phyloP scores from a whole-genome alignment of 1,140 invertebrate genomes.

The Sitodiplosis mosellana region DNA sequence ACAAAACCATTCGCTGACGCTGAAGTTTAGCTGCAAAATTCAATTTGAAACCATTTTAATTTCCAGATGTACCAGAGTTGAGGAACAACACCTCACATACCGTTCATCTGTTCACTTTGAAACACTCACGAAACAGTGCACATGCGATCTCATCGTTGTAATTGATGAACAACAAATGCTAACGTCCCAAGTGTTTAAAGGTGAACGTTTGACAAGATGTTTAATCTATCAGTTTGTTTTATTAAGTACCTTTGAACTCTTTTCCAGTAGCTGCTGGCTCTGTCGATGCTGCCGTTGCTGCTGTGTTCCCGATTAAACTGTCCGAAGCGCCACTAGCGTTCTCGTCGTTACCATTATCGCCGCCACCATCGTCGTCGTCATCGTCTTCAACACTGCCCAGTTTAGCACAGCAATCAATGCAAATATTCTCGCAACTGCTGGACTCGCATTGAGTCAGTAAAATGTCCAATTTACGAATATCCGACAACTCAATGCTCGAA shows the following conservation, averaged over 20 bases:
- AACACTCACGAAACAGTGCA: no score
- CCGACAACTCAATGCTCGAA: conserved; percentile 16
- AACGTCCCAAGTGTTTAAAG: no score
- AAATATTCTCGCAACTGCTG: conserved; percentile 12
- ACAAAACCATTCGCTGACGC: neutral
- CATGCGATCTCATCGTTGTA: no score
- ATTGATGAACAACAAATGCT: no score
- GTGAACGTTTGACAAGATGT: no score
- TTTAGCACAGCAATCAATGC: conserved; percentile 3
- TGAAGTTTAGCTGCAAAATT: neutral
- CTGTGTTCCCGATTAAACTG: neutral
- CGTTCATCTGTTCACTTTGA: no score
- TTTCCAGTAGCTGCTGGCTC: neutral
- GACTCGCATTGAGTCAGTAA: conserved; percentile 17
- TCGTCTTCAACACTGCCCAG: neutral
- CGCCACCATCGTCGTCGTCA: neutral
- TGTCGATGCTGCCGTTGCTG: neutral
- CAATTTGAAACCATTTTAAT: no score
- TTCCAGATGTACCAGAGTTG: no score
- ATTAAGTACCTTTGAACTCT: neutral
- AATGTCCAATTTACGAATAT: conserved; percentile 18
- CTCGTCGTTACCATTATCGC: neutral
- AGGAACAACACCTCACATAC: no score
- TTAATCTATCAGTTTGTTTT: no score
- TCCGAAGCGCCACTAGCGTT: neutral